Evolutionary conservation across 2,888 invertebrate genomes (phyloP).

Genomic region (Acleris literana): DNA sequence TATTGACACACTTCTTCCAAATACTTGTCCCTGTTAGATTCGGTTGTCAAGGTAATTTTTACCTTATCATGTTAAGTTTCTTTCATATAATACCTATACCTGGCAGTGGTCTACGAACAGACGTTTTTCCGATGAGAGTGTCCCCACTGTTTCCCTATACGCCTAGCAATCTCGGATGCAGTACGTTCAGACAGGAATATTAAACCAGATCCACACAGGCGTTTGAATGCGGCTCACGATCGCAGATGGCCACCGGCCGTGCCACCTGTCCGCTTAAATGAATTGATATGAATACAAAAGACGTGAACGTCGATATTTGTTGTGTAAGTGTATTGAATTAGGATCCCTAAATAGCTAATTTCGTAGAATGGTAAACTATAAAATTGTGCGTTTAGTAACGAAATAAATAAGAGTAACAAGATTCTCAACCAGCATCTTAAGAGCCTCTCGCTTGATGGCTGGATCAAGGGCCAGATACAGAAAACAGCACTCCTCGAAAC

Average conservation of each 20-base stretch:
- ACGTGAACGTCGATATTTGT: neutral
- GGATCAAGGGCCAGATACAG: too few species aligned
- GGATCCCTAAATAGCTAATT: neutral
- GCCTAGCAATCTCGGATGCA: conserved; percentile 22
- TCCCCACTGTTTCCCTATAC: neutral
- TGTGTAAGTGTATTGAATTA: neutral
- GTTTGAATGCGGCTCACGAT: conserved; percentile 33
- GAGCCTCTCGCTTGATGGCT: too few species aligned
- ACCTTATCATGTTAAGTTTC: too few species aligned
- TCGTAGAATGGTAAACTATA: neutral
- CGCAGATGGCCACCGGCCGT: conserved; percentile 29
- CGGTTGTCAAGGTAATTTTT: neutral
- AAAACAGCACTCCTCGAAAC: too few species aligned
- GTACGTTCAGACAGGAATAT: conserved; percentile 33
- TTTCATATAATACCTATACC: neutral
- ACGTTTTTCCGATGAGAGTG: neutral
- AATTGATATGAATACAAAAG: conserved; percentile 35
- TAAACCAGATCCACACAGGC: conserved; percentile 28
- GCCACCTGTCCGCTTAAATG: conserved; percentile 32
- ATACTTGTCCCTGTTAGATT: too few species aligned
- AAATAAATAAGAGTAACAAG: too few species aligned
- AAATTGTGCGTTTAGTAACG: too few species aligned
- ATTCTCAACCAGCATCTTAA: too few species aligned
- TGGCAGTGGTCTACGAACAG: neutral
- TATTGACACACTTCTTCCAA: too few species aligned